Conservation (phyloP, 2,797 vertebrate species). For the Sternotherus odoratus region DNA sequence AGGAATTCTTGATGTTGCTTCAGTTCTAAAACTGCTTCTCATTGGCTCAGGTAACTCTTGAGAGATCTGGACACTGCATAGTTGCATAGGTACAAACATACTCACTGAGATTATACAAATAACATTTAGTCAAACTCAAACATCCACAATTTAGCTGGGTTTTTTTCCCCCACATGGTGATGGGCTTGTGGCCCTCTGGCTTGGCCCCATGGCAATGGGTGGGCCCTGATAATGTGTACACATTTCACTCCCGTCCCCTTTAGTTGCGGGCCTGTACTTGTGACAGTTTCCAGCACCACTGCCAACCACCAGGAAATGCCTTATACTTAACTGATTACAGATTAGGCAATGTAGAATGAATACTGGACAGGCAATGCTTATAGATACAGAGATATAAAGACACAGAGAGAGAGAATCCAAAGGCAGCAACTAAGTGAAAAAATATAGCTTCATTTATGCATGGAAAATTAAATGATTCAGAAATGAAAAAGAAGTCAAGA, state of each 20-base stretch:
- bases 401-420: background rate
- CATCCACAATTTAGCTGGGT: background rate
- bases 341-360: background rate
- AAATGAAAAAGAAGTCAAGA: background rate
- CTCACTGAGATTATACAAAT: background rate
- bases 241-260: background rate
- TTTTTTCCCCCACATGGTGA: background rate
- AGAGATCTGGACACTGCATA: background rate
- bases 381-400: background rate
- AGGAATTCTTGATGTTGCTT: background rate
- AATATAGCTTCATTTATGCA: background rate
- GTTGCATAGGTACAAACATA: background rate
- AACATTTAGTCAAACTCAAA: background rate
- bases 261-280: background rate
- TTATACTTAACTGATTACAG: background rate
- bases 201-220: too few relatives aligned
- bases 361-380: background rate
- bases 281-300: background rate
- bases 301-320: constrained; percentile 1
- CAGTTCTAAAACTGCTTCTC: background rate
- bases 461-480: constrained; percentile 18
- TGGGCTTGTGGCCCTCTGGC: background rate
- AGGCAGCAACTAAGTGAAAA: background rate
- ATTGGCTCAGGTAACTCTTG: background rate
- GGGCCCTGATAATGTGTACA: too few relatives aligned